These are phyloP conservation scores for Spinus olivaceus DNA, from an alignment of 2,797 vertebrate species.

Conservation along the genomic window DNA sequence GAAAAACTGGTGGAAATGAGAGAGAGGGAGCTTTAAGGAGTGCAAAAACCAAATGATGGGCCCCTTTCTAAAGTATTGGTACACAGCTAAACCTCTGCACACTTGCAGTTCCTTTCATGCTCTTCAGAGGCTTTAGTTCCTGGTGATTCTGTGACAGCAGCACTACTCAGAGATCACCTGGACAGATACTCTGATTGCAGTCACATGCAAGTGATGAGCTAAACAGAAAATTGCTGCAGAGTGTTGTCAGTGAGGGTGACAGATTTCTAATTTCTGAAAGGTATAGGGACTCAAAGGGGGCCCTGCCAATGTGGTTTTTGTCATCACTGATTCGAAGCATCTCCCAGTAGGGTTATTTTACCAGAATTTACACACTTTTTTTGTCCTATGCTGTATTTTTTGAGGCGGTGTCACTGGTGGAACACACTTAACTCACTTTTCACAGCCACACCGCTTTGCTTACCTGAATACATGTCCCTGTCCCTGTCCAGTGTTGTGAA, in stretches of 20 bases:
- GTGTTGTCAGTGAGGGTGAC: neutral
- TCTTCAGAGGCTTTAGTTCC: neutral
- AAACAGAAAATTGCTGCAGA: neutral
- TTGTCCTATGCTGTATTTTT: accelerated
- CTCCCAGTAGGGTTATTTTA: neutral
- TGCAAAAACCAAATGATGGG: neutral
- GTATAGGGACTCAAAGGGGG: neutral
- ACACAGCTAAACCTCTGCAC: neutral
- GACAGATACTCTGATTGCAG: neutral
- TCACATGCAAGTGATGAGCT: neutral
- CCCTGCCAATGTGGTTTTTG: accelerated
- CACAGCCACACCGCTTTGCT: neutral
- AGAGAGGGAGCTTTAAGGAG: neutral
- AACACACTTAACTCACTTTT: neutral
- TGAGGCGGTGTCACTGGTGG: neutral
- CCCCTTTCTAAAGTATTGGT: neutral
- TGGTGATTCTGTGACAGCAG: neutral
- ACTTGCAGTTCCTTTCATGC: neutral
- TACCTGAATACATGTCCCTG: conserved; percentile 92
- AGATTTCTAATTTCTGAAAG: neutral
- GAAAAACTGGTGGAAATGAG: neutral
- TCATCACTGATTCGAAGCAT: accelerated
- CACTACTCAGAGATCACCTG: neutral
- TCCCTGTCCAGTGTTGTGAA: conserved; percentile 98
- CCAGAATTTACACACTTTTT: neutral